A percentile compares a stretch with the other conserved stretches of the same genome.
phyloP scores from a whole-genome alignment of 2,113 vertebrate species.

The Anas platyrhynchos region DNA sequence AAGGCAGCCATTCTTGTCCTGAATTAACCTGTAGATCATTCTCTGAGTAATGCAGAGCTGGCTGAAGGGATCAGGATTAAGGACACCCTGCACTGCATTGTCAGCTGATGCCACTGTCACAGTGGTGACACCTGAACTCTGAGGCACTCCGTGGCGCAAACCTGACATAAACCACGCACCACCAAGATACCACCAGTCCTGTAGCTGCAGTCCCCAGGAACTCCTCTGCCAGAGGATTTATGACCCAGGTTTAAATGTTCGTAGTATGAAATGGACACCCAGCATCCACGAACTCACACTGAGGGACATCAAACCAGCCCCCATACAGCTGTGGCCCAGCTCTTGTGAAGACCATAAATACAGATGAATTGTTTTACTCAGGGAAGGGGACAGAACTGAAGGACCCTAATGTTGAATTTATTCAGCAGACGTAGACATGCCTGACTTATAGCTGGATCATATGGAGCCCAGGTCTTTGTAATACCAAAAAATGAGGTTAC shows the following conservation, averaged over 20 bases:
- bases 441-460: neutral
- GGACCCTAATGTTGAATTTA: neutral
- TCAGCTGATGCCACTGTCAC: neutral
- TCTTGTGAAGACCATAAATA: neutral
- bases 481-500: neutral
- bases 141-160: neutral
- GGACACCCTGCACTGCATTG: neutral
- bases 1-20: neutral
- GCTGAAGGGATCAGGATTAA: neutral
- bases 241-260: neutral
- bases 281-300: neutral
- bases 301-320: neutral
- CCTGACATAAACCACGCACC: neutral
- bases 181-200: neutral
- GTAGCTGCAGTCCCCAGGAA: neutral
- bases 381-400: neutral
- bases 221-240: neutral
- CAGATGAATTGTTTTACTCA: neutral
- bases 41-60: neutral
- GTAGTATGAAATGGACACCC: neutral
- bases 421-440: neutral
- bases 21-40: neutral
- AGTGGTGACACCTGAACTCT: neutral
- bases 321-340: fast-evolving
- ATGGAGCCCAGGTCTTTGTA: neutral